Percentiles rank a stretch among this genome's conserved stretches.
Evolutionary conservation across 2,888 invertebrate genomes (phyloP).

Genomic region (Baronia brevicornis): DNA sequence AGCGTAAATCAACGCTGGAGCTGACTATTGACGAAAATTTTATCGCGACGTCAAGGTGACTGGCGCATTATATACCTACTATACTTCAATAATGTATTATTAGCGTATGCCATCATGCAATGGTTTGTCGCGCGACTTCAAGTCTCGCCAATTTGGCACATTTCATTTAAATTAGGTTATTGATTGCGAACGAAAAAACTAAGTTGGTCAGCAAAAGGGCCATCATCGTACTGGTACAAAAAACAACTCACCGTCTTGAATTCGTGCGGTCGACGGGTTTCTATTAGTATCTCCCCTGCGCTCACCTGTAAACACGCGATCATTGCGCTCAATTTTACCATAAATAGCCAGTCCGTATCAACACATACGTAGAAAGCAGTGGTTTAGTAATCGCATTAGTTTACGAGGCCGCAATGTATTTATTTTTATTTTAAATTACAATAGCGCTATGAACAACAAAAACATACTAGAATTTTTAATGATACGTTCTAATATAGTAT

Average conservation of each 20-base stretch:
- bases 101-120: constrained; percentile 56
- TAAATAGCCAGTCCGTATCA: constrained; percentile 30
- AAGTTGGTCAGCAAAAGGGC: constrained; percentile 19
- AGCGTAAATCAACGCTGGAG: constrained; percentile 4
- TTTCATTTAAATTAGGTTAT: constrained; percentile 7
- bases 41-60: constrained; percentile 56
- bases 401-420: too few relatives aligned
- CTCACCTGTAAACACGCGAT: constrained; percentile 71
- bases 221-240: constrained; percentile 23
- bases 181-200: constrained; percentile 14
- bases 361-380: not conserved
- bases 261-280: constrained; percentile 65
- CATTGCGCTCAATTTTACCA: constrained; percentile 59
- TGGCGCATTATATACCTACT: constrained; percentile 35
- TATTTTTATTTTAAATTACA: too few relatives aligned
- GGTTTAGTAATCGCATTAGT: not conserved
- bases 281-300: constrained; percentile 68
- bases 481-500: too few relatives aligned
- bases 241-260: constrained; percentile 64
- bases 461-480: too few relatives aligned
- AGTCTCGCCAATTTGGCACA: constrained; percentile 11
- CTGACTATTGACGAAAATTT: constrained; percentile 29
- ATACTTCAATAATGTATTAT: constrained; percentile 47
- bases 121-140: constrained; percentile 37
- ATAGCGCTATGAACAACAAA: too few relatives aligned